These are phyloP conservation scores for Stegana nigrithorax DNA, from an alignment of 2,888 invertebrate genomes.

Conservation along the genomic window DNA sequence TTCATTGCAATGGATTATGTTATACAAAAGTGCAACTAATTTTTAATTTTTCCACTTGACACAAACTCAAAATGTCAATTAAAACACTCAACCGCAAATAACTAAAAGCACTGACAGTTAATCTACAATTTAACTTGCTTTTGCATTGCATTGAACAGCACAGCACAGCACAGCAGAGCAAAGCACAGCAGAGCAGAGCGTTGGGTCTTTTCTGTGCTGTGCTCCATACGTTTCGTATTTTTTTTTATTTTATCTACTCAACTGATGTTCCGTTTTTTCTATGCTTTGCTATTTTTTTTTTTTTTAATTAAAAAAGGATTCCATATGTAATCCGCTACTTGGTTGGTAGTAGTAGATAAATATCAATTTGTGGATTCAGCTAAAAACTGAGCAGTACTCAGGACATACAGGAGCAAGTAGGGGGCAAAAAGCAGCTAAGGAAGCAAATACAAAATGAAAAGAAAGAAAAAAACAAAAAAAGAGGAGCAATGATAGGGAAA, in stretches of 20 bases:
- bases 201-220: too few relatives aligned
- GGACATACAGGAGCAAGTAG: too few relatives aligned
- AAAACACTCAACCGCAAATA: constrained; percentile 10
- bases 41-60: constrained; percentile 1
- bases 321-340: constrained; percentile 53
- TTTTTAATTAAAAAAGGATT: constrained; percentile 63
- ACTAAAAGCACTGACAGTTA: constrained; percentile 2
- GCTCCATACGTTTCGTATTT: too few relatives aligned
- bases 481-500: background rate
- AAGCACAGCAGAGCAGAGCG: too few relatives aligned
- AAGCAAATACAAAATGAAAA: too few relatives aligned
- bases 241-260: background rate
- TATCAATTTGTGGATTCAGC: constrained; percentile 23
- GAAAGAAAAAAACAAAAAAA: too few relatives aligned
- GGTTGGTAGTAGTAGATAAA: constrained; percentile 36
- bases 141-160: too few relatives aligned
- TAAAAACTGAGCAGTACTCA: background rate
- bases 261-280: too few relatives aligned
- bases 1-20: background rate
- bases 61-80: constrained; percentile 2
- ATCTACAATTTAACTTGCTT: constrained; percentile 12
- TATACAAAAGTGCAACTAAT: background rate
- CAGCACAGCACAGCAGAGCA: too few relatives aligned
- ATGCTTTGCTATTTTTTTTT: constrained; percentile 13
- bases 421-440: too few relatives aligned